Percentiles rank a stretch among this genome's conserved stretches.
phyloP scores from a whole-genome alignment of 2,797 vertebrate genomes.

The Pachyuromys duprasi region DNA sequence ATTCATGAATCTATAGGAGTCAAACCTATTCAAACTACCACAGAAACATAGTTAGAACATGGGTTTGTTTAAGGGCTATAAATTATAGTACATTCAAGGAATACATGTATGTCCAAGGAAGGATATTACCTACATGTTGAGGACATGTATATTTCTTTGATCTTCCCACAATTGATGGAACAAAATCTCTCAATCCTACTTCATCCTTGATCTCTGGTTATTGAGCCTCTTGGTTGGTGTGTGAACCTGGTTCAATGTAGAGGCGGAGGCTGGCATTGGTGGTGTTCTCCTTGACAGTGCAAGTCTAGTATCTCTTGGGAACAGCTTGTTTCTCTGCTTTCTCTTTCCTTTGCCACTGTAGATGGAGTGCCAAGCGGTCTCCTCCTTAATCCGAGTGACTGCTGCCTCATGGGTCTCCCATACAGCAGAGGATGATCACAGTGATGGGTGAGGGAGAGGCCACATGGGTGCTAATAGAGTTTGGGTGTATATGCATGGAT shows the following conservation, averaged over 20 bases:
- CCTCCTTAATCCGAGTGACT: neutral
- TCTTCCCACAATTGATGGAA: neutral
- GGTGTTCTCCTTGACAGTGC: neutral
- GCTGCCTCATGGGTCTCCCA: neutral
- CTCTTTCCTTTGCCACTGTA: neutral
- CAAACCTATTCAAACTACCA: no score
- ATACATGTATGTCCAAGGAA: neutral
- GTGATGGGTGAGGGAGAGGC: fast-evolving
- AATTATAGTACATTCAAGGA: neutral
- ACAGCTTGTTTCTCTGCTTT: neutral
- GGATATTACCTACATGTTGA: neutral
- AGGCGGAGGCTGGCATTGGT: neutral
- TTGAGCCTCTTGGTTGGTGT: neutral
- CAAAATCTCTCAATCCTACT: neutral
- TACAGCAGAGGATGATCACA: neutral
- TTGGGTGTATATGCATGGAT: neutral
- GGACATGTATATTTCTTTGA: neutral
- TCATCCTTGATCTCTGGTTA: neutral
- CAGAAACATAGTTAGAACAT: neutral
- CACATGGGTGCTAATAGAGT: neutral
- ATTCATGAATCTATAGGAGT: no score
- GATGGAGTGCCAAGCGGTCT: neutral
- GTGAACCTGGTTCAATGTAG: neutral
- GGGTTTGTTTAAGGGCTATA: neutral
- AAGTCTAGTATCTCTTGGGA: neutral